Conservation (phyloP, 2,797 vertebrate genomes). For the Lycodopsis pacificus region DNA sequence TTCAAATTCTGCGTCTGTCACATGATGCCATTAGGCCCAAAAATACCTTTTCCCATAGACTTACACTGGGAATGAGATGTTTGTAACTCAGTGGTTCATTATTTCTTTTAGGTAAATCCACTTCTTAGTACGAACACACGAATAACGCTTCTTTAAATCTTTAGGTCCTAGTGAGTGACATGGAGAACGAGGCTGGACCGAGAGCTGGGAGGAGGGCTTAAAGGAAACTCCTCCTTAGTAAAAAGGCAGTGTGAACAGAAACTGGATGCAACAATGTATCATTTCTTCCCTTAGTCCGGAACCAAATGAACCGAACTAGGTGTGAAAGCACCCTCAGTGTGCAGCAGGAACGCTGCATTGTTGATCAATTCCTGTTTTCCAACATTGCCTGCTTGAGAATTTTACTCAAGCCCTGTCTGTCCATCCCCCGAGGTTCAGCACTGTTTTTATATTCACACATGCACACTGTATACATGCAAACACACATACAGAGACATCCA, state of each 20-base stretch:
- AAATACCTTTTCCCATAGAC: no score
- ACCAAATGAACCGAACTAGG: background rate
- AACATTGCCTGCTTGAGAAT: slow-evolving; percentile 21
- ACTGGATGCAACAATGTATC: background rate
- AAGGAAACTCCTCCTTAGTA: background rate
- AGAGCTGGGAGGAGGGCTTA: no score
- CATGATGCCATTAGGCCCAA: no score
- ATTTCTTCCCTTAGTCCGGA: background rate
- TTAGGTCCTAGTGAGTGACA: background rate
- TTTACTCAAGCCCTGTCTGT: slow-evolving; percentile 2
- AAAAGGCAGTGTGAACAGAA: background rate
- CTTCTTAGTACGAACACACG: no score
- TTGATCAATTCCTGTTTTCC: slow-evolving; percentile 18
- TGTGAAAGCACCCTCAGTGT: background rate
- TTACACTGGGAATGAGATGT: background rate
- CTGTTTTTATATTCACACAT: slow-evolving; percentile 11
- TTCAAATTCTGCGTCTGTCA: background rate
- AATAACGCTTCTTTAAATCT: background rate
- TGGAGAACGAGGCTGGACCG: background rate
- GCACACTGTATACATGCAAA: slow-evolving; percentile 6
- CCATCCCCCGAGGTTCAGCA: background rate
- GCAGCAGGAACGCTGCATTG: slow-evolving; percentile 18
- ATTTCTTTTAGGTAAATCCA: background rate
- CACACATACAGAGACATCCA: slow-evolving; percentile 5
- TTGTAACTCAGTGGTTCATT: background rate